Conservation (phyloP, 2,888 invertebrate genomes). For the Philonicus albiceps region DNA sequence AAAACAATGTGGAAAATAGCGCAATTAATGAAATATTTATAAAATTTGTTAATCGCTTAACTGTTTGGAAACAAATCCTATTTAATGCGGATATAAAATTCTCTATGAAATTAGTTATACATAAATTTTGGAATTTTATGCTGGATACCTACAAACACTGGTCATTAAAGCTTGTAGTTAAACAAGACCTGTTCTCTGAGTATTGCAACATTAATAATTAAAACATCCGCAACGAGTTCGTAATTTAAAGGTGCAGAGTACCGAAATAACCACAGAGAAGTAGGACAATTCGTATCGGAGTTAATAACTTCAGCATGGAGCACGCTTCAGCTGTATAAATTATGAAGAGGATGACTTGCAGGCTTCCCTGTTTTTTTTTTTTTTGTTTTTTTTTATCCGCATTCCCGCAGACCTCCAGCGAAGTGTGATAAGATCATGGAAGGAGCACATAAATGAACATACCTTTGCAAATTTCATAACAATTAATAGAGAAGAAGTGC, state of each 20-base stretch:
- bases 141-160: background rate
- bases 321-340: slow-evolving; percentile 16
- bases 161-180: too few relatives aligned
- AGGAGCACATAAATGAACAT: slow-evolving; percentile 11
- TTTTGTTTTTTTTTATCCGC: slow-evolving; percentile 14
- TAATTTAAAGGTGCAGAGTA: background rate
- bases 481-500: slow-evolving; percentile 50
- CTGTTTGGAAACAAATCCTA: too few relatives aligned
- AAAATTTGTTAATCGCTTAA: too few relatives aligned
- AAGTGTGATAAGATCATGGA: slow-evolving; percentile 24
- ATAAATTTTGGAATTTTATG: background rate
- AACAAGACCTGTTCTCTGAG: background rate
- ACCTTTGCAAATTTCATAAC: slow-evolving; percentile 42
- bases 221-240: background rate
- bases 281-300: background rate
- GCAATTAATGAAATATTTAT: too few relatives aligned
- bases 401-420: background rate
- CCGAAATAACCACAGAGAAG: background rate
- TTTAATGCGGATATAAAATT: too few relatives aligned
- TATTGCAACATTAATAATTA: background rate
- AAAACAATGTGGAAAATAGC: too few relatives aligned
- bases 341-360: slow-evolving; percentile 36
- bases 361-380: too few relatives aligned
- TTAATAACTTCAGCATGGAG: slow-evolving; percentile 25
- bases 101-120: too few relatives aligned